These are phyloP conservation scores for Pseudomugil gertrudae DNA, from an alignment of 2,797 vertebrate species.

Conservation along the genomic window DNA sequence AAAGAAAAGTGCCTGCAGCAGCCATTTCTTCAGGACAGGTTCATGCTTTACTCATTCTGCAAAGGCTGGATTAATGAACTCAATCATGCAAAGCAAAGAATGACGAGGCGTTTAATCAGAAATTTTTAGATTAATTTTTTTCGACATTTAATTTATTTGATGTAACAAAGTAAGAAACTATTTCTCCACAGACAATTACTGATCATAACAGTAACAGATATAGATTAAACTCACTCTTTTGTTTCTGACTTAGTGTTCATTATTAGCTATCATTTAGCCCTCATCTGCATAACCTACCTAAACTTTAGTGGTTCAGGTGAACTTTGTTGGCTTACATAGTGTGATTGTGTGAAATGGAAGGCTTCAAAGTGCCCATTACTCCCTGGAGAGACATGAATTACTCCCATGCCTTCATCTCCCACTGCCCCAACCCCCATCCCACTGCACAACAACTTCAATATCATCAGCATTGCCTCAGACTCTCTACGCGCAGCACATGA, in stretches of 20 bases:
- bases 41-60: constrained; percentile 30
- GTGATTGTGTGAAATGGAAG: constrained; percentile 56
- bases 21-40: constrained; percentile 19
- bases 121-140: not conserved
- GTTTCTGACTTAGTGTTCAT: not conserved
- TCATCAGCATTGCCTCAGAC: constrained; percentile 49
- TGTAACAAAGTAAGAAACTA: not conserved
- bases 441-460: constrained; percentile 56
- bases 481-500: constrained; percentile 44
- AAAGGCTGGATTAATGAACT: constrained; percentile 27
- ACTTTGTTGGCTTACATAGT: constrained; percentile 31
- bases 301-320: constrained; percentile 13
- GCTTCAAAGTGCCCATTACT: constrained; percentile 64
- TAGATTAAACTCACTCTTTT: not conserved
- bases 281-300: constrained; percentile 7
- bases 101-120: constrained; percentile 1
- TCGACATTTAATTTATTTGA: not conserved
- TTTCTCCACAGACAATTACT: not conserved
- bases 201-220: not conserved
- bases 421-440: constrained; percentile 7
- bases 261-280: constrained; percentile 1
- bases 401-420: constrained; percentile 55
- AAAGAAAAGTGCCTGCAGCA: constrained; percentile 36
- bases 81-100: constrained; percentile 9
- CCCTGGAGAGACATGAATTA: constrained; percentile 71